phyloP scores from a whole-genome alignment of 2,888 invertebrate species.

The Xanthorhoe designata region DNA sequence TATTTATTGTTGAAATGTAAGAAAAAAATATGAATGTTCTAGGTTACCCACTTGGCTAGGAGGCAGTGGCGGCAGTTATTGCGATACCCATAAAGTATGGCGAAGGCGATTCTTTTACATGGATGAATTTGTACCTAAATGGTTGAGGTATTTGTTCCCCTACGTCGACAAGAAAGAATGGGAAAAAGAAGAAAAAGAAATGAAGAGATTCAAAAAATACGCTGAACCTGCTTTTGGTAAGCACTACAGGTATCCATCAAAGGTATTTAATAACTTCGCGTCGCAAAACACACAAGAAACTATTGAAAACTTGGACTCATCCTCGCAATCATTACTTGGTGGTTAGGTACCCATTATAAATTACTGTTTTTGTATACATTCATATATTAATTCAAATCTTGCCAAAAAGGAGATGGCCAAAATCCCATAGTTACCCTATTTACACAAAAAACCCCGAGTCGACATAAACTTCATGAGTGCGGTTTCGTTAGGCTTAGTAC shows the following conservation, averaged over 20 bases:
- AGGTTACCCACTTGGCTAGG: constrained; percentile 67
- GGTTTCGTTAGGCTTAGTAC: too few relatives aligned
- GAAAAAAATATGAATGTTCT: neutral
- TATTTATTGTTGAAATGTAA: too few relatives aligned
- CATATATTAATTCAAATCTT: neutral
- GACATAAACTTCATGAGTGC: too few relatives aligned
- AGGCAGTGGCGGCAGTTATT: constrained; percentile 58
- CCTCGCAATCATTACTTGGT: constrained; percentile 6
- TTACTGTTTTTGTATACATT: neutral
- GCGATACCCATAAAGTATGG: constrained; percentile 66
- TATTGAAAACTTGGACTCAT: constrained; percentile 46
- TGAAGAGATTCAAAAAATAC: constrained; percentile 57
- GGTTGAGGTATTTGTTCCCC: constrained; percentile 57
- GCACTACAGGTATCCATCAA: constrained; percentile 58
- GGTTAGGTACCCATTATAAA: neutral
- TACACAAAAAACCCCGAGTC: too few relatives aligned
- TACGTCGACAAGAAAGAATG: constrained; percentile 62
- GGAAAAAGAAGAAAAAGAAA: constrained; percentile 60
- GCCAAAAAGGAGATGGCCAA: too few relatives aligned
- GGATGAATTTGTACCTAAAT: constrained; percentile 66
- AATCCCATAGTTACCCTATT: too few relatives aligned
- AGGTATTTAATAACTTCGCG: constrained; percentile 17
- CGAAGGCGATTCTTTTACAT: constrained; percentile 64
- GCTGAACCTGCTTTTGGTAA: constrained; percentile 66
- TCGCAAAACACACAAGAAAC: constrained; percentile 44